These are phyloP conservation scores for Petrocephalus sullivani DNA, from an alignment of 2,797 vertebrate species.

Conservation along the genomic window DNA sequence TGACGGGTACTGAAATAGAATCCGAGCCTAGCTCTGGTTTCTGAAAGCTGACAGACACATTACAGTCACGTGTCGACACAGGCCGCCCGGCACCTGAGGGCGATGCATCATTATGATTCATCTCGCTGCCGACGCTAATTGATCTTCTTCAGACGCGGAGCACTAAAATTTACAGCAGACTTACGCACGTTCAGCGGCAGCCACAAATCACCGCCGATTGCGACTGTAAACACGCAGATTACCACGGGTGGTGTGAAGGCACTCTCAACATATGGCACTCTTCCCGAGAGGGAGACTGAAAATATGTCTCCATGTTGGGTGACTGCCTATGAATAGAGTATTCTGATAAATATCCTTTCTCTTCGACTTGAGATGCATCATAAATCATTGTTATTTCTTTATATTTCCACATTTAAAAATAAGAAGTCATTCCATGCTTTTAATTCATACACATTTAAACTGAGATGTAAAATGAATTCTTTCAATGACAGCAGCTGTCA, in stretches of 20 bases:
- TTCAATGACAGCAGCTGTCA: neutral
- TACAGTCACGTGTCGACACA: neutral
- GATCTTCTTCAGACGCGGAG: neutral
- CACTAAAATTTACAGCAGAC: neutral
- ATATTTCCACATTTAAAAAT: neutral
- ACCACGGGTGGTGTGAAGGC: neutral
- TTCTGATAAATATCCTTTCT: slow-evolving; percentile 6
- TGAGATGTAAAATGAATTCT: slow-evolving; percentile 3
- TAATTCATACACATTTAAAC: slow-evolving; percentile 1
- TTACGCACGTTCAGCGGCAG: neutral
- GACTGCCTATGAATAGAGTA: neutral
- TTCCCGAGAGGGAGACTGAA: neutral
- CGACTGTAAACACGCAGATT: neutral
- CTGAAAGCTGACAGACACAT: slow-evolving; percentile 1
- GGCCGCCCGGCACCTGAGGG: neutral
- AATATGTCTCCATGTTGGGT: neutral
- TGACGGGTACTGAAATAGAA: neutral
- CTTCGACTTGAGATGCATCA: neutral
- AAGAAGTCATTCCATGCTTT: neutral
- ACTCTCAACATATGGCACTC: slow-evolving; percentile 1
- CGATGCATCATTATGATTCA: slow-evolving; percentile 12
- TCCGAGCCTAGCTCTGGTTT: neutral
- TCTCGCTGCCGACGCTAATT: neutral
- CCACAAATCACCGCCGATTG: neutral
- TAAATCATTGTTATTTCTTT: slow-evolving; percentile 9